phyloP scores from a whole-genome alignment of 2,797 vertebrate genomes.

The Hephaestus fuliginosus region DNA sequence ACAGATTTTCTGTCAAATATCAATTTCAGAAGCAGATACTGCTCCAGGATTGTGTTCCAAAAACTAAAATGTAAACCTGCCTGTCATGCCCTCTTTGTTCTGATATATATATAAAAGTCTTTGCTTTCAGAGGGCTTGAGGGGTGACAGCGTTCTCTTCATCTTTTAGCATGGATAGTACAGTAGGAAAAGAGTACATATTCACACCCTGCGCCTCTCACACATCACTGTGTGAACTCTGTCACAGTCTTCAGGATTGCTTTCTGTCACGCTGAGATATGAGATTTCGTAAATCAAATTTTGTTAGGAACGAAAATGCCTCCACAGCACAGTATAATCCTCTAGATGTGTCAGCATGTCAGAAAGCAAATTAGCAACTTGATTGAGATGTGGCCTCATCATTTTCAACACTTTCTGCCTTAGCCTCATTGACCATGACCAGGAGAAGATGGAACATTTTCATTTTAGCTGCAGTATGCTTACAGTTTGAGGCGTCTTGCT shows the following conservation, averaged over 20 bases:
- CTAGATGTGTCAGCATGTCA: conserved; percentile 47
- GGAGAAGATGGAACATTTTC: conserved; percentile 32
- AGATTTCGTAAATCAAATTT: conserved; percentile 56
- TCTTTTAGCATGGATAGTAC: conserved; percentile 29
- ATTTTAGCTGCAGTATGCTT: conserved; percentile 28
- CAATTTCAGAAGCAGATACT: conserved; percentile 35
- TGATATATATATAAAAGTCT: conserved; percentile 18
- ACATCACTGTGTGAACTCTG: conserved; percentile 41
- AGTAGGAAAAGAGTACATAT: conserved; percentile 24
- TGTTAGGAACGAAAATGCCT: conserved; percentile 39
- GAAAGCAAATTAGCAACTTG: conserved; percentile 51
- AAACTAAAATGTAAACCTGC: conserved; percentile 1
- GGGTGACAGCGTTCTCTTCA: conserved; percentile 31
- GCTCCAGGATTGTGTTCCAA: background rate
- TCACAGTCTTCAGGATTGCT: conserved; percentile 45
- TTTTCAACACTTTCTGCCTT: conserved; percentile 30
- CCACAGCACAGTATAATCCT: conserved; percentile 39
- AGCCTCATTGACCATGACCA: conserved; percentile 32
- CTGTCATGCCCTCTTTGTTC: background rate
- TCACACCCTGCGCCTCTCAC: conserved; percentile 3
- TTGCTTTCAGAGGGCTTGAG: conserved; percentile 14
- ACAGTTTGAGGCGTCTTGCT: conserved; percentile 37
- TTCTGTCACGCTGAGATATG: conserved; percentile 53
- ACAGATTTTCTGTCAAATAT: conserved; percentile 32
- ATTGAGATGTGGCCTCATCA: conserved; percentile 42